Evolutionary conservation across 35 echinoderm and acorn worm species (phyloP).

Genomic region (Diadema setosum): DNA sequence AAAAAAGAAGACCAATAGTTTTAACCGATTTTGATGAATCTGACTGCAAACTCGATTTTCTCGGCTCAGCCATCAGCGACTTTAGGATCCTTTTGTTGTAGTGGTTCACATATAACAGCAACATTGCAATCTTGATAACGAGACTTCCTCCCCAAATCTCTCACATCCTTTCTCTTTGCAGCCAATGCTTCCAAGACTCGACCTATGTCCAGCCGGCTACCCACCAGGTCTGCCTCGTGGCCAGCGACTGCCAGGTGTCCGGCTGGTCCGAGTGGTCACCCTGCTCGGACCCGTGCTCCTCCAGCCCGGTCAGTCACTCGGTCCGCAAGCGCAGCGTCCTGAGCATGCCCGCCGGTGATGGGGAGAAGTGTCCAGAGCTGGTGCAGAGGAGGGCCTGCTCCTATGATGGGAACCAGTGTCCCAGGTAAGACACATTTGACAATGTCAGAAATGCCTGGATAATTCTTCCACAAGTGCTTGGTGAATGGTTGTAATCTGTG

Average conservation of each 20-base stretch:
- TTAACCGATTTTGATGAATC: too few relatives aligned
- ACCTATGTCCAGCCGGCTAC: constrained; percentile 20
- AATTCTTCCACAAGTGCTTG: too few relatives aligned
- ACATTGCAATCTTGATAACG: too few relatives aligned
- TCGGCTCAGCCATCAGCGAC: too few relatives aligned
- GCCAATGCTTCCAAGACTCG: constrained; percentile 36
- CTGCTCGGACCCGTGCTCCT: constrained; percentile 65
- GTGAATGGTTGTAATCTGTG: too few relatives aligned
- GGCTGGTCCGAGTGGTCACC: constrained; percentile 69
- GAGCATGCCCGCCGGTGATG: not conserved
- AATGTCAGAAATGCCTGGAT: not conserved
- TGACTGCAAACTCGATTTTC: too few relatives aligned
- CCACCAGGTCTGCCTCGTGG: constrained; percentile 56
- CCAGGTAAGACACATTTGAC: not conserved
- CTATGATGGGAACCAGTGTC: not conserved
- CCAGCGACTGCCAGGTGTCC: constrained; percentile 51
- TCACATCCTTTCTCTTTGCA: not conserved
- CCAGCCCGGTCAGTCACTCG: not conserved
- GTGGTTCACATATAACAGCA: too few relatives aligned
- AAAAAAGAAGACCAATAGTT: too few relatives aligned
- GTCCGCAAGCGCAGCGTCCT: constrained; percentile 25
- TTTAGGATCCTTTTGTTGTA: too few relatives aligned
- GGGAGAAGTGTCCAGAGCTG: constrained; percentile 40
- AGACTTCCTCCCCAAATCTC: not conserved
- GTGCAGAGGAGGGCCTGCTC: constrained; percentile 14